Conservation (phyloP, 2,888 invertebrate species). For the Drosophila helvetica region DNA sequence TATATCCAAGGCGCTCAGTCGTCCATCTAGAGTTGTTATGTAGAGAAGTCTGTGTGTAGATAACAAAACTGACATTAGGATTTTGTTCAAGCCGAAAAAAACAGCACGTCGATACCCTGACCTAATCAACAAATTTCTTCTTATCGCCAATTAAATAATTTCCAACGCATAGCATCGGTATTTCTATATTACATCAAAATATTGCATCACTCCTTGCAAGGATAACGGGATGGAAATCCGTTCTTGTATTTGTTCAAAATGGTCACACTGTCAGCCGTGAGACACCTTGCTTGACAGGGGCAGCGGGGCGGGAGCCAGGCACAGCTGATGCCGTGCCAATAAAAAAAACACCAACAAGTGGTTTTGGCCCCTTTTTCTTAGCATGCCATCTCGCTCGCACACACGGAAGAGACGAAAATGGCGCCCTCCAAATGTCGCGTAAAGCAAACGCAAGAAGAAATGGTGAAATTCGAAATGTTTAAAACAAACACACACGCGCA, state of each 20-base stretch:
- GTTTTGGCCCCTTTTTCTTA: constrained; percentile 17
- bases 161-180: neutral
- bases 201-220: constrained; percentile 11
- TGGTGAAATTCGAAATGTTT: constrained; percentile 67
- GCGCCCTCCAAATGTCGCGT: constrained; percentile 19
- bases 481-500: constrained; percentile 19
- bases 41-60: constrained; percentile 87
- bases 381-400: constrained; percentile 17
- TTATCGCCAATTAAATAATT: constrained; percentile 26
- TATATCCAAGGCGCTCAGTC: constrained; percentile 91
- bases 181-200: neutral
- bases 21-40: constrained; percentile 96
- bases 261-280: constrained; percentile 28
- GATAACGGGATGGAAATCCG: neutral
- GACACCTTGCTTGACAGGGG: no score
- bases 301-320: neutral
- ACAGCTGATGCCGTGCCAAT: constrained; percentile 50
- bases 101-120: constrained; percentile 24
- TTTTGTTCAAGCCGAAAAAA: neutral
- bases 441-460: constrained; percentile 54
- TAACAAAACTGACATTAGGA: constrained; percentile 2
- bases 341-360: constrained; percentile 61
- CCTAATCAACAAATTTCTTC: constrained; percentile 28
- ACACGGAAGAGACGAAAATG: constrained; percentile 18
- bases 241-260: neutral